Evolutionary conservation across 2,797 vertebrate genomes (phyloP).

Genomic region (Lutjanus argentimaculatus): DNA sequence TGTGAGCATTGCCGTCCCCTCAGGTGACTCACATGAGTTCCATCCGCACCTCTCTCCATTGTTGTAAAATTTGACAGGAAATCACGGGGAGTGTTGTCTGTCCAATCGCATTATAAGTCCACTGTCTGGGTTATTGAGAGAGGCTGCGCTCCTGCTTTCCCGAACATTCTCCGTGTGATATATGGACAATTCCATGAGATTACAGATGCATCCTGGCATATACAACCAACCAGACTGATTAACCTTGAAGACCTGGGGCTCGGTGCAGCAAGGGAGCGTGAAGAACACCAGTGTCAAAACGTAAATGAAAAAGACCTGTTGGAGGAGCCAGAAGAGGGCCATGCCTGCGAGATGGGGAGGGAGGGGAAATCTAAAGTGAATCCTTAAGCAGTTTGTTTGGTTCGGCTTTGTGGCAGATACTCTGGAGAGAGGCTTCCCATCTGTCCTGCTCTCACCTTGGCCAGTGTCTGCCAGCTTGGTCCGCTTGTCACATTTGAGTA

Average conservation of each 20-base stretch:
- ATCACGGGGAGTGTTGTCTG: constrained; percentile 76
- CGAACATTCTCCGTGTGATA: constrained; percentile 65
- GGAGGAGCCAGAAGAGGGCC: constrained; percentile 43
- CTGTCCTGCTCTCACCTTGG: constrained; percentile 83
- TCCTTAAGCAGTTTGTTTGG: constrained; percentile 72
- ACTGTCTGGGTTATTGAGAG: constrained; percentile 68
- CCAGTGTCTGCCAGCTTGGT: constrained; percentile 71
- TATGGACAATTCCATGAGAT: constrained; percentile 76
- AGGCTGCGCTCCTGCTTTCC: constrained; percentile 39
- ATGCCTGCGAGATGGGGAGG: constrained; percentile 37
- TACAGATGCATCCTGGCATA: constrained; percentile 70
- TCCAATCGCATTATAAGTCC: constrained; percentile 73
- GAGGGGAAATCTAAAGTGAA: constrained; percentile 70
- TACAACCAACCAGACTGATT: constrained; percentile 72
- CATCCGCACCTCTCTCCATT: constrained; percentile 50
- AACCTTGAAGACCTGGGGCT: constrained; percentile 71
- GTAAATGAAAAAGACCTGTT: constrained; percentile 62
- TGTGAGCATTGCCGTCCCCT: constrained; percentile 69
- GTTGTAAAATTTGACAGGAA: constrained; percentile 82
- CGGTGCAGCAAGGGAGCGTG: constrained; percentile 61
- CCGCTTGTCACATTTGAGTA: constrained; percentile 81
- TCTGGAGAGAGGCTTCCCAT: constrained; percentile 72
- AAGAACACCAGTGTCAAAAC: constrained; percentile 73
- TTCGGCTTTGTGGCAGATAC: constrained; percentile 64
- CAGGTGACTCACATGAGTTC: constrained; percentile 67